These are phyloP conservation scores for Danio choprae DNA, from an alignment of 2,797 vertebrate species.

Conservation along the genomic window DNA sequence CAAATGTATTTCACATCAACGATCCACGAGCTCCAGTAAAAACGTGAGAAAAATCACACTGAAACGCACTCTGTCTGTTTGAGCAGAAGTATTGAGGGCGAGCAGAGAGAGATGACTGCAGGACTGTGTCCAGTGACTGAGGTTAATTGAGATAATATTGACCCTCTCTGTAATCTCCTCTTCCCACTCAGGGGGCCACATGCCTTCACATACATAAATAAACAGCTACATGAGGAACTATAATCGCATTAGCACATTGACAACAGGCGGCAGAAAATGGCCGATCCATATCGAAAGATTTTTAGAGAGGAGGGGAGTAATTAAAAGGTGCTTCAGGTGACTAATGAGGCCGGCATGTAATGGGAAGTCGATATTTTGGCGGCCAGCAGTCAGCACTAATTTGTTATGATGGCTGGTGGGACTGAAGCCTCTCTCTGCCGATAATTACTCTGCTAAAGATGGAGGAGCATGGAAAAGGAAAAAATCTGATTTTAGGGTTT, in stretches of 20 bases:
- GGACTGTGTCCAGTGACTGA: conserved; percentile 69
- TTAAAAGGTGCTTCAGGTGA: conserved; percentile 96
- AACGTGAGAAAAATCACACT: conserved; percentile 25
- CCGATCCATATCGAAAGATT: conserved; percentile 80
- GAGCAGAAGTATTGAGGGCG: conserved; percentile 76
- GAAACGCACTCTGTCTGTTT: conserved; percentile 1
- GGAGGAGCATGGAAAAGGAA: conserved; percentile 27
- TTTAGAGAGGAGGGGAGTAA: conserved; percentile 78
- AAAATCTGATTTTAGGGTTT: conserved; percentile 14
- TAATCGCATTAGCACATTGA: conserved; percentile 84
- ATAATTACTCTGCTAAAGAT: conserved; percentile 75
- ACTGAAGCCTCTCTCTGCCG: conserved; percentile 68
- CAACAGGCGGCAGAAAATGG: conserved; percentile 63
- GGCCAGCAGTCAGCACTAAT: conserved; percentile 87
- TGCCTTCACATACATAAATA: conserved; percentile 78
- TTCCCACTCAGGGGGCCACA: conserved; percentile 75
- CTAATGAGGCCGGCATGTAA: conserved; percentile 86
- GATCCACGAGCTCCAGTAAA: conserved; percentile 3
- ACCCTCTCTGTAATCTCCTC: conserved; percentile 79
- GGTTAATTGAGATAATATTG: conserved; percentile 90
- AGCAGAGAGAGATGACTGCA: conserved; percentile 66
- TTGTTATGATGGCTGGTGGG: conserved; percentile 84
- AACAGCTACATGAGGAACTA: conserved; percentile 80
- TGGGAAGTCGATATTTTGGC: conserved; percentile 88
- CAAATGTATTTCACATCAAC: conserved; percentile 14